Evolutionary conservation across 37 sponge, comb jelly and placozoan species (phyloP), one percentile per base, ranked within the genome.

Genomic region (Dysidea cf. avara): DNA sequence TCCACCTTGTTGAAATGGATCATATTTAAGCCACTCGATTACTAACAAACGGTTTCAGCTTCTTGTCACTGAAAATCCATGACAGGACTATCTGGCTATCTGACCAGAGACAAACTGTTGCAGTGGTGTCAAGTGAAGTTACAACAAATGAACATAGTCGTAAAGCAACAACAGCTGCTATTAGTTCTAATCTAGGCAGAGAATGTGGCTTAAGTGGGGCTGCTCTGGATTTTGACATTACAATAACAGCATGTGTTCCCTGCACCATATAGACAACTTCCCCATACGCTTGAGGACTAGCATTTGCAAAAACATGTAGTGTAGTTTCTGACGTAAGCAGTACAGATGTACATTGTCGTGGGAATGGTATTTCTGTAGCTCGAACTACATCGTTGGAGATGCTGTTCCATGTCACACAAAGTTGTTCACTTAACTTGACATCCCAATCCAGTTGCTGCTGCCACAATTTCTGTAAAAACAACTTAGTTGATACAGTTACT

Each of bases 191-290:
- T n/a, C n/a, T n/a, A n/a, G n/a, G n/a, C n/a, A n/a, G n/a, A n/a
- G n/a, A n/a, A n/a, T n/a, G n/a, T n/a, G n/a, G n/a, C n/a, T n/a
- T n/a, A n/a, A n/a, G n/a, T n/a, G n/a, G n/a, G n/a, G n/a, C n/a
- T n/a, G n/a, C 76, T 21, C 55, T 63, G 31, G 76, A 53, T 24
- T 75, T 75, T 11, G 65, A 61, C n/a, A n/a, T n/a, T n/a, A n/a
- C n/a, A n/a, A n/a, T n/a, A n/a, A n/a, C n/a, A n/a, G n/a, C n/a
- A n/a, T n/a, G n/a, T n/a, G n/a, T n/a, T n/a, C n/a, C n/a, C n/a
- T n/a, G n/a, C n/a, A n/a, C n/a, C n/a, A n/a, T n/a, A n/a, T 26
- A 13, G 7, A 66, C 68, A 21, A 62, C 20, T 24, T 39, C 30
- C 3, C 52, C 29, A 28, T 61, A 75, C 21, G 76, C 76, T 9